Evolutionary conservation across 2,888 invertebrate genomes (phyloP).

Genomic region (Steinernema scapterisci): DNA sequence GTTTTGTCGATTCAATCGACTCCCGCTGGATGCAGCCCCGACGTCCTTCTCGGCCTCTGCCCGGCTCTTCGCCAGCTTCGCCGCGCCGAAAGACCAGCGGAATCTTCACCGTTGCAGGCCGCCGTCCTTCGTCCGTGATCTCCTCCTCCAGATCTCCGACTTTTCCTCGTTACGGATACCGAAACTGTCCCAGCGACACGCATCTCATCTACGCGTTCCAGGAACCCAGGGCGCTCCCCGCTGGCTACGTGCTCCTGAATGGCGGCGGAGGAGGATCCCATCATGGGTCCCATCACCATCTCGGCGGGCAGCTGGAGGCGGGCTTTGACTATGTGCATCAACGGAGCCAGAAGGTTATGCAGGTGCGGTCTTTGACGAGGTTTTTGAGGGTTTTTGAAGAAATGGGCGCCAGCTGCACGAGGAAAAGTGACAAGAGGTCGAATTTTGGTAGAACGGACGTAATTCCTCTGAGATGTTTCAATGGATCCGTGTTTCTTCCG

Average conservation of each 20-base stretch:
- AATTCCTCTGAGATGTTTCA: too few relatives aligned
- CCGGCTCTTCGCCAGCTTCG: not conserved
- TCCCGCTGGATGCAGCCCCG: not conserved
- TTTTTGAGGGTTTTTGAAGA: too few relatives aligned
- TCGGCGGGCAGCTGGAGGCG: conserved; percentile 15
- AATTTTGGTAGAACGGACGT: too few relatives aligned
- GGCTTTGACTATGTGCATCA: conserved; percentile 20
- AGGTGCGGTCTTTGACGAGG: not conserved
- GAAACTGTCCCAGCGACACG: conserved; percentile 6
- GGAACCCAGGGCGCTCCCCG: conserved; percentile 14
- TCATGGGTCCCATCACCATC: not conserved
- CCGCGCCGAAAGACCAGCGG: not conserved
- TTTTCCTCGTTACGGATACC: conserved; percentile 28
- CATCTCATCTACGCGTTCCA: conserved; percentile 28
- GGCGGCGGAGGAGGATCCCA: not conserved
- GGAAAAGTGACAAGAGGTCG: too few relatives aligned
- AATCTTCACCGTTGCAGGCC: conserved; percentile 6
- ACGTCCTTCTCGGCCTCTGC: not conserved
- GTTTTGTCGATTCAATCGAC: too few relatives aligned
- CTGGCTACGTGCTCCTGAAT: conserved; percentile 21
- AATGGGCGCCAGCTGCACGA: too few relatives aligned
- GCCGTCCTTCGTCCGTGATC: not conserved
- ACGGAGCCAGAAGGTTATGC: conserved; percentile 24
- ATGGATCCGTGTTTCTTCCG: too few relatives aligned
- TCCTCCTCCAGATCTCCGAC: not conserved